Evolutionary conservation across 2,888 invertebrate genomes (phyloP).

Genomic region (Adelphocoris suturalis): DNA sequence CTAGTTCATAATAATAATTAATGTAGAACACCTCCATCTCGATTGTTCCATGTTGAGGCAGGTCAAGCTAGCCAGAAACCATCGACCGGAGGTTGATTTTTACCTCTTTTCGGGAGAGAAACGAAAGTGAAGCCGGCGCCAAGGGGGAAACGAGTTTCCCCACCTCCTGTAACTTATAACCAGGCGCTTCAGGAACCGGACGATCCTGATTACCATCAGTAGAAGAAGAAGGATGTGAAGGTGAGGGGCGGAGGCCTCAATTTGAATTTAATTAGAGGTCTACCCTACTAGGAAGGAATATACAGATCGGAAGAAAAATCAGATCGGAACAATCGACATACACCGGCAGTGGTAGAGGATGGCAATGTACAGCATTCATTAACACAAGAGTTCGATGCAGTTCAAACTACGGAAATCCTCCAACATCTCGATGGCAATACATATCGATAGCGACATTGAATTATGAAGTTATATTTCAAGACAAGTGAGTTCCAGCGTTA

Average conservation of each 20-base stretch:
- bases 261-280: slow-evolving; percentile 42
- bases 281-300: slow-evolving; percentile 10
- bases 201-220: slow-evolving; percentile 18
- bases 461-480: no score
- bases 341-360: not conserved
- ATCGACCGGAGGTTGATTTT: slow-evolving; percentile 7
- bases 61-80: not conserved
- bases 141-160: slow-evolving; percentile 24
- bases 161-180: not conserved
- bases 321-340: not conserved
- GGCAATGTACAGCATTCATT: no score
- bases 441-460: no score
- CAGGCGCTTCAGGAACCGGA: slow-evolving; percentile 31
- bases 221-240: not conserved
- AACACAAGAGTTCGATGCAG: no score
- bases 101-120: slow-evolving; percentile 1
- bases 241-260: not conserved
- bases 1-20: no score
- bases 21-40: no score
- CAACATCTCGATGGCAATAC: no score
- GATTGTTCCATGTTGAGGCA: not conserved
- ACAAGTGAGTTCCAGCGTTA: no score
- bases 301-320: not conserved
- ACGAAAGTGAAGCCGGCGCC: slow-evolving; percentile 36
- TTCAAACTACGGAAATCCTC: no score